A percentile compares a stretch with the other conserved stretches of the same genome.
These are phyloP conservation scores for Bambusicola thoracicus DNA, from an alignment of 2,113 vertebrate species.

Conservation along the genomic window DNA sequence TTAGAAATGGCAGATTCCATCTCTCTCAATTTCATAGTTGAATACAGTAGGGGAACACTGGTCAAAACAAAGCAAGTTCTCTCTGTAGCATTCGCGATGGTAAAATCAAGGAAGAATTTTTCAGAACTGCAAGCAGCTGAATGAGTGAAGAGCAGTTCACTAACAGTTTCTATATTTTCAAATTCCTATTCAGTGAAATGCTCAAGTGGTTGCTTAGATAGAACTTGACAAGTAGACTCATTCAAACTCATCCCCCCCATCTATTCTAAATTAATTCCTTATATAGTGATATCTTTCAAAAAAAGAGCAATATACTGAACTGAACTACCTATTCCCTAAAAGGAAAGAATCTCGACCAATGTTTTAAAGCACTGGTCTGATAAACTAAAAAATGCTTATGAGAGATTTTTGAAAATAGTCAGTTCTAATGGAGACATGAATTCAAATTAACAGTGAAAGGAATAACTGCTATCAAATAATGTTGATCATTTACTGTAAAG, in stretches of 20 bases:
- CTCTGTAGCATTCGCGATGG: accelerated
- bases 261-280: neutral
- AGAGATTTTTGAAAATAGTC: neutral
- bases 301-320: neutral
- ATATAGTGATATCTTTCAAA: neutral
- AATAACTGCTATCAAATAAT: neutral
- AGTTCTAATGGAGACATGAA: neutral
- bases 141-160: neutral
- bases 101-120: neutral
- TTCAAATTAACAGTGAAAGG: neutral
- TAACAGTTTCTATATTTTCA: neutral
- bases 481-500: neutral
- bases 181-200: accelerated
- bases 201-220: neutral
- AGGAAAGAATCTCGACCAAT: neutral
- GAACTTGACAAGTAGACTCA: neutral
- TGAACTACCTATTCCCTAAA: neutral
- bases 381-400: neutral
- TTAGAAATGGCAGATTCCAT: neutral
- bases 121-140: neutral
- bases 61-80: neutral
- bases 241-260: neutral
- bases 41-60: neutral
- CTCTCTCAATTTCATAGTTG: neutral
- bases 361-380: neutral